phyloP scores from a whole-genome alignment of 2,797 vertebrate genomes.

The Clarias laeviceps region DNA sequence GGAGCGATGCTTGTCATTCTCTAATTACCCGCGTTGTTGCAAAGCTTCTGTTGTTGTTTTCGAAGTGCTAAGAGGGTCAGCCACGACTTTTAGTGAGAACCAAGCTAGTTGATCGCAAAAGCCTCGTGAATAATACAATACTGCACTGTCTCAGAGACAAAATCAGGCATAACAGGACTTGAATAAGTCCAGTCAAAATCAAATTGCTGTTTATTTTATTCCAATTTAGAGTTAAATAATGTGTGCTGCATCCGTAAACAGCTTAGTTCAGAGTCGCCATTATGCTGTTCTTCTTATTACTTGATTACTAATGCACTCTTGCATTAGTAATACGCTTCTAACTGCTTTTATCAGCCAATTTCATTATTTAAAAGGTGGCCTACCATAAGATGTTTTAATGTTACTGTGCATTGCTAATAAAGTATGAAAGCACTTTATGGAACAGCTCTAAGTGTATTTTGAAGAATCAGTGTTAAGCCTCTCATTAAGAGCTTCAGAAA shows the following conservation, averaged over 20 bases:
- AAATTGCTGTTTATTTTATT: slow-evolving; percentile 5
- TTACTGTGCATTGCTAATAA: slow-evolving; percentile 29
- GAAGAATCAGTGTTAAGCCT: slow-evolving; percentile 19
- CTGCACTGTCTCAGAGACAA: slow-evolving; percentile 44
- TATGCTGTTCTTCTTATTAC: slow-evolving; percentile 26
- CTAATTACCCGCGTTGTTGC: slow-evolving; percentile 45
- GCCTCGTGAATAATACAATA: slow-evolving; percentile 58
- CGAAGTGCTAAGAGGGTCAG: slow-evolving; percentile 51
- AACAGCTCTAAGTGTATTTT: slow-evolving; percentile 17
- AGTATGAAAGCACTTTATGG: slow-evolving; percentile 5
- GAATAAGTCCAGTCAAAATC: slow-evolving; percentile 24
- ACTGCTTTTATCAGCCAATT: slow-evolving; percentile 56
- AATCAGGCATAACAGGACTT: slow-evolving; percentile 14
- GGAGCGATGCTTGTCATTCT: slow-evolving; percentile 36
- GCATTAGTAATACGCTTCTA: slow-evolving; percentile 56
- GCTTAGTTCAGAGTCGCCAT: slow-evolving; percentile 41
- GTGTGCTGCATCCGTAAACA: slow-evolving; percentile 34
- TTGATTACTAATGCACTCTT: slow-evolving; percentile 50
- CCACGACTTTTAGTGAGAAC: slow-evolving; percentile 37
- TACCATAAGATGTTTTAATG: slow-evolving; percentile 28
- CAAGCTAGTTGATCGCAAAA: slow-evolving; percentile 49
- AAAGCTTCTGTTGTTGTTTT: slow-evolving; percentile 51
- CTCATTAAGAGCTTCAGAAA: slow-evolving; percentile 21
- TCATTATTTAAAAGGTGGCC: slow-evolving; percentile 54
- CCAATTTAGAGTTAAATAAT: slow-evolving; percentile 18